Evolutionary conservation across 1,140 invertebrate species (phyloP), one percentile per base, ranked within the genome.

Genomic region (Bombus turneri): DNA sequence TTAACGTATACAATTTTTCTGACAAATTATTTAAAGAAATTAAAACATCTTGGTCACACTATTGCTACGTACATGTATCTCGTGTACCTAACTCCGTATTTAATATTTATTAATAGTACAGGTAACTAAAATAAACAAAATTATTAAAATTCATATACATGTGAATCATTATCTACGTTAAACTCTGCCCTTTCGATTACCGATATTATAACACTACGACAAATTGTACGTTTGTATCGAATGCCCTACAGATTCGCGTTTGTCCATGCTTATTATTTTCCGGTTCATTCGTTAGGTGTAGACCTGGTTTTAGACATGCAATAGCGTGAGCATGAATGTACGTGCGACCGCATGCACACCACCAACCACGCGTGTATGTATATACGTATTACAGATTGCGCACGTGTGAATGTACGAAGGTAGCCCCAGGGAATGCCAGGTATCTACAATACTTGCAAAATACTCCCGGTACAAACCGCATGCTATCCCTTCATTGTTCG

Each of bases 391-490:
- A 43, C 76, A 81, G 80, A 86, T 83, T 88, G 86, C 77, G 81
- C 79, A 69, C 64, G 83, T 84, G 71, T 68, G 86, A 64, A 68
- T 73, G 81, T 22, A 71, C 86, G 76, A 88, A 66, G 74, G 88
- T 89, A 72, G 87, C 87, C 87, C 83, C 79, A 86, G 88, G 88
- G 87, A 88, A 89, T 89, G 75, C 62, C 71, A 80, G 85, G 73
- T 88, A 88, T 90, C 84, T 83, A 87, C 77, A 86, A 53, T 76
- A 87, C 77, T 88, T 76, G 87, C 87, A 88, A 90, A 90, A 88
- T 87, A 87, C 76, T 86, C 84, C 62, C 66, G 64, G 77, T 87
- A 77, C 72, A 34, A 84, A 31, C 81, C 43, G n/a, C 28, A 47
- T 37, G n/a, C 34, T 10, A 53, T 31, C 66, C 53, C 74, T 64